Evolutionary conservation across 2,113 vertebrate species (phyloP).

Genomic region (Neodontobutis hainanensis): DNA sequence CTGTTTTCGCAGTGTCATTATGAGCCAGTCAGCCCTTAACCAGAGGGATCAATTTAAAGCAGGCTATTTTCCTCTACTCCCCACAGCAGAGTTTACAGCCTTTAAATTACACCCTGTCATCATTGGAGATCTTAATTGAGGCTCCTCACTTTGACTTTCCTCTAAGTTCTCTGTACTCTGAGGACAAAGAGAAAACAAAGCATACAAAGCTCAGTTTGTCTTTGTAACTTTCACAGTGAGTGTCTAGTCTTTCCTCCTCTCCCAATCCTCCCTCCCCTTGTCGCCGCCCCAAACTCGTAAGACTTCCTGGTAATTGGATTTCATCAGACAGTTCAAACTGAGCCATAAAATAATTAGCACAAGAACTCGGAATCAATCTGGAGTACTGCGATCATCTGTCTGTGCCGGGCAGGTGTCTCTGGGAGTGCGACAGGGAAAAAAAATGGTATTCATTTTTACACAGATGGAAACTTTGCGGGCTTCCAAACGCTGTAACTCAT

Average conservation of each 20-base stretch:
- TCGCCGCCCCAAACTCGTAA: conserved; percentile 58
- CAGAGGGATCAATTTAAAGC: conserved; percentile 54
- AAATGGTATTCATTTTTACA: conserved; percentile 6
- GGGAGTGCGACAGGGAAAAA: background rate
- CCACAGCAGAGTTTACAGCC: conserved; percentile 36
- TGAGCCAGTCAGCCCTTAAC: conserved; percentile 28
- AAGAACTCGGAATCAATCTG: conserved; percentile 66
- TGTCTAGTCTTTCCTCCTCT: conserved; percentile 21
- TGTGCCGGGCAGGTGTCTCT: conserved; percentile 30
- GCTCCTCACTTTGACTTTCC: conserved; percentile 15
- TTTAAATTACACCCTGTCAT: conserved; percentile 48
- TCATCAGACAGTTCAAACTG: conserved; percentile 74
- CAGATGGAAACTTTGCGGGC: conserved; percentile 5
- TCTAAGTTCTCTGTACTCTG: background rate
- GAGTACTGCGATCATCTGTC: conserved; percentile 43
- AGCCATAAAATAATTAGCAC: conserved; percentile 72
- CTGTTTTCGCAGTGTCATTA: conserved; percentile 43
- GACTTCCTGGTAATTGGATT: conserved; percentile 75
- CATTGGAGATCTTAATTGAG: conserved; percentile 28
- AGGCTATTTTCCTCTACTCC: conserved; percentile 28
- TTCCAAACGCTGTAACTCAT: background rate
- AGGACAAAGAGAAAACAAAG: conserved; percentile 8
- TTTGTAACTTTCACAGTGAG: conserved; percentile 25
- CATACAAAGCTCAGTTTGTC: conserved; percentile 15
- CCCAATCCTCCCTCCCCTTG: conserved; percentile 23